phyloP scores from a whole-genome alignment of 64 coral and sea anemone genomes.

The Orbicella faveolata region DNA sequence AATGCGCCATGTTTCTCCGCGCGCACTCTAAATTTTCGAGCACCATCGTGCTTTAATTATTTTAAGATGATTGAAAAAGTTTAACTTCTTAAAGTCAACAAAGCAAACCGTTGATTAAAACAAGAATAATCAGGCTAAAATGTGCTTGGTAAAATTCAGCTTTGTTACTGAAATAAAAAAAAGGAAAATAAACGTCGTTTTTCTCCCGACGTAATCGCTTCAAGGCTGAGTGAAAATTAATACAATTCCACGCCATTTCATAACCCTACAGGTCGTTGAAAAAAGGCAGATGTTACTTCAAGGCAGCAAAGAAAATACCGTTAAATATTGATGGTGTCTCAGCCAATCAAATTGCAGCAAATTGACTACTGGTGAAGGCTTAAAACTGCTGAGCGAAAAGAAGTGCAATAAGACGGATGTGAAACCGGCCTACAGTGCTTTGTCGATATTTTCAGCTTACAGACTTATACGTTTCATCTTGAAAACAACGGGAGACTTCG shows the following conservation, averaged over 20 bases:
- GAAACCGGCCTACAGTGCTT: neutral
- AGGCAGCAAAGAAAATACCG: slow-evolving; percentile 4
- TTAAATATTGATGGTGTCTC: slow-evolving; percentile 14
- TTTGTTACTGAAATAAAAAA: neutral
- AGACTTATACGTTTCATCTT: neutral
- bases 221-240: neutral
- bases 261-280: neutral
- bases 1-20: neutral
- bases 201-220: neutral
- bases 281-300: neutral
- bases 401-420: neutral
- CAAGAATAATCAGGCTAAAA: neutral
- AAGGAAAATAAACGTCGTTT: neutral
- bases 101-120: slow-evolving; percentile 14
- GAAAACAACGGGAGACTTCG: neutral
- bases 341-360: slow-evolving; percentile 10
- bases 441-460: neutral
- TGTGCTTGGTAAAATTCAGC: neutral
- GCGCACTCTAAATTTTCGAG: neutral
- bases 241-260: neutral
- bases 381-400: neutral
- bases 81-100: neutral
- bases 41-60: too few relatives aligned
- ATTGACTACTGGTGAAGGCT: neutral
- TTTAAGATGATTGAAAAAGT: neutral